Evolutionary conservation across 1,140 invertebrate species (phyloP), one percentile per base, ranked within the genome.

Genomic region (Phymorhynchus buccinoides): DNA sequence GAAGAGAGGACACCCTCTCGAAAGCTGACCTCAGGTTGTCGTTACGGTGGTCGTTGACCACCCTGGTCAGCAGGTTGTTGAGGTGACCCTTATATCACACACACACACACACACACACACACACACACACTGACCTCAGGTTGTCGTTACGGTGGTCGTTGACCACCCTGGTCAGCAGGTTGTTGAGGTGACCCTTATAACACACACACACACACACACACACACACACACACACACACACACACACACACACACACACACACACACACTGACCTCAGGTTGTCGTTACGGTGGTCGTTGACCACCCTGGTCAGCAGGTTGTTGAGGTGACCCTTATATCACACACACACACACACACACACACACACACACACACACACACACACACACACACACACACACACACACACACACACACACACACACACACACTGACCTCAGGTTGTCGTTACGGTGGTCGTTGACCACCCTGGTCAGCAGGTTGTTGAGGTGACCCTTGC

Each of bases 381-480:
- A 41, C 27, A 27, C 56, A 41, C 22, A 27, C 22, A 80, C 35
- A n/a, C 9, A 79, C 77, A 16, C n/a, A 42, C 16, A 3, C 27
- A 3, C 1, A 39, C 41, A n/a, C 6, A 81, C 37, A 62, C 41
- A 16, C 18, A 56, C 22, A 81, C 1, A 39, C 1, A 62, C 30
- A 32, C 1, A 68, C 75, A n/a, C 6, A 7, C 16, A 1, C 3
- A 85, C 88, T 87, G 85, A 92, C 92, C 80, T 86, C 71, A 89
- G 86, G 84, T 93, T 93, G 85, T 93, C 92, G 6, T 56, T 85
- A 41, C 92, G 88, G 84, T 93, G 92, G 73, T 93, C 91, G 82
- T 89, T 83, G 35, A 92, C 90, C 27, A 93, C 91, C 48, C 88
- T 89, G 16, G 87, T 89, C 27, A 93, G 89, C 16, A 93, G 86